Conservation (phyloP, 2,888 invertebrate species). For the Empis stercorea region DNA sequence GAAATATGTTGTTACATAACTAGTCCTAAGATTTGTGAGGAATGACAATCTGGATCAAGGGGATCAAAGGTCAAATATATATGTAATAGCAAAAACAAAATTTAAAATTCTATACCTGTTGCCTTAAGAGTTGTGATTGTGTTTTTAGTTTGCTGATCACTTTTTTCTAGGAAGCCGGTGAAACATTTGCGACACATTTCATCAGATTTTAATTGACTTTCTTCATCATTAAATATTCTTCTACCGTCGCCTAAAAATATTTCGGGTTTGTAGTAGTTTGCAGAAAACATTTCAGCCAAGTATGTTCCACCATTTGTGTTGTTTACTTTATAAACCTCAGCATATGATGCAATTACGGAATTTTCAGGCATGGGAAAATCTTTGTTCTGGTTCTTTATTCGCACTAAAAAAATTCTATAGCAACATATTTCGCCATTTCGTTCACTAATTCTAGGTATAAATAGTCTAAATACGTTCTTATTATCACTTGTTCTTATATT, state of each 20-base stretch:
- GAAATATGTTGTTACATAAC: too few species aligned
- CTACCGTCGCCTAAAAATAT: slow-evolving; percentile 61
- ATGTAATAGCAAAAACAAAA: too few species aligned
- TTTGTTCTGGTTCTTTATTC: slow-evolving; percentile 45
- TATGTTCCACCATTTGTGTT: slow-evolving; percentile 56
- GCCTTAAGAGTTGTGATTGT: too few species aligned
- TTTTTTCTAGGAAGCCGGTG: slow-evolving; percentile 13
- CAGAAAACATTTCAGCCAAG: slow-evolving; percentile 72
- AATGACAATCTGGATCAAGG: too few species aligned
- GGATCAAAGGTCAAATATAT: too few species aligned
- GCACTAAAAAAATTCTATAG: slow-evolving; percentile 67
- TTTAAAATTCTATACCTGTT: too few species aligned
- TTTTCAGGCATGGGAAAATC: slow-evolving; percentile 56
- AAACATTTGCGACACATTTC: slow-evolving; percentile 26
- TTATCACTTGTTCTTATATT: slow-evolving; percentile 47
- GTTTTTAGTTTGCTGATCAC: not conserved
- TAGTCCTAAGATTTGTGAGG: too few species aligned
- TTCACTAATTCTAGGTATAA: slow-evolving; percentile 64
- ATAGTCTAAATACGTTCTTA: slow-evolving; percentile 60
- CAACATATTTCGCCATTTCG: slow-evolving; percentile 81
- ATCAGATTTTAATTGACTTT: slow-evolving; percentile 20
- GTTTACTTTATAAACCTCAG: slow-evolving; percentile 55
- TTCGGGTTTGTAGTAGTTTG: slow-evolving; percentile 49
- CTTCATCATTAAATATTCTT: slow-evolving; percentile 23
- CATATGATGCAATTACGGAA: slow-evolving; percentile 57